Base-by-base conservation (phyloP, 2,797 vertebrate genomes). In the Alca torda region DNA sequence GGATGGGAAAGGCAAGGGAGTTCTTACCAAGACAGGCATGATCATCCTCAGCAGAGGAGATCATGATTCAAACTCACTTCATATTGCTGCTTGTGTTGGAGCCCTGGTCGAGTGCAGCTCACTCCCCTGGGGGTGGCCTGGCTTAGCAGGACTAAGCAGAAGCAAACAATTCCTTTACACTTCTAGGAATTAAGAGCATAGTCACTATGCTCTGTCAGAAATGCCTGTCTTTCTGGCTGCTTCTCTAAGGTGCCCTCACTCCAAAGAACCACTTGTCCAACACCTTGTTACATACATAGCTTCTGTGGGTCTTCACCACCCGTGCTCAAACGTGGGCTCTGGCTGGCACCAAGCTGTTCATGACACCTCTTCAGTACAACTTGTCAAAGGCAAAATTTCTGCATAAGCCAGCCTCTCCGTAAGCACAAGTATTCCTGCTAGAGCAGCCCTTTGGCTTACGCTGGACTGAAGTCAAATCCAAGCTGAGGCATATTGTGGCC, bases 401-500 rank as follows among this genome's bases (percentile, higher is more conserved):
- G 54, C 24, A 10, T 56, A 56, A 82, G 8, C 10, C 51, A 59
- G 25, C 17, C 12, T 26, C 41, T 56, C 15, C 8, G 11, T 45
- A 45, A 45, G 13, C 24, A 39, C 41, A 67, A 61, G 61, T 31
- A 43, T 67, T 77, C 18, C 28, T 86, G 23, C 28, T 60, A 61
- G 28, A 33, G 12, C 15, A 73, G 25, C 33, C 17, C 23, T 72
- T 82, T 78, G 59, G 12, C 50, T 83, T 63, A 10, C 37, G 72
- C 53, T 73, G 31, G 45, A 43, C 20, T 65, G 59, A 81, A 85
- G 30, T 9, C 57, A 76, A 59, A 37, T 37, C 26, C 3, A 2
- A 81, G 57, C 16, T 1, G 1, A 54, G 6, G 33, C 0, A 0
- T 21, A 28, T 17, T 67, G n/a, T 43, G 24, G 15, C 17, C 35